Conservation (phyloP, 2,113 vertebrate genomes). For the Otocyon megalotis region DNA sequence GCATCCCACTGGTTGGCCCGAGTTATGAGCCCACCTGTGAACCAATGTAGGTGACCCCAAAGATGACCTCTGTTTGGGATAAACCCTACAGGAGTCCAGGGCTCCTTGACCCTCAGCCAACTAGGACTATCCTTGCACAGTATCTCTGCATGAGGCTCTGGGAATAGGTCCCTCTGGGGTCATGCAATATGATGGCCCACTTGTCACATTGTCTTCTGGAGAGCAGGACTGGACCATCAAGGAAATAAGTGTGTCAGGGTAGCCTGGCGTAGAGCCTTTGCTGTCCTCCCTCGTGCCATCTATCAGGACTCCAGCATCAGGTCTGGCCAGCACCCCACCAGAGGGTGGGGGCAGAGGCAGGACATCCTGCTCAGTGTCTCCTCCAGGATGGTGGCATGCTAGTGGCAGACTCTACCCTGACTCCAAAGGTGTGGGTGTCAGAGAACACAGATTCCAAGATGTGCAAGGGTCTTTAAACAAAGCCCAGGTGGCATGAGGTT, state of each 20-base stretch:
- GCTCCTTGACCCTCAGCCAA: neutral
- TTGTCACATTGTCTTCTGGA: neutral
- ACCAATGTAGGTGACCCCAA: neutral
- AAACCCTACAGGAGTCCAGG: neutral
- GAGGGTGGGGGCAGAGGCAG: rapidly evolving
- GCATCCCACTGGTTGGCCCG: neutral
- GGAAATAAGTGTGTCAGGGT: neutral
- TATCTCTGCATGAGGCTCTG: rapidly evolving
- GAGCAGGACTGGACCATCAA: too few relatives aligned
- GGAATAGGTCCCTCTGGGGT: neutral
- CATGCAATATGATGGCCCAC: neutral
- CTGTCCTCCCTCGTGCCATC: neutral
- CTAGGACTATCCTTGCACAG: neutral
- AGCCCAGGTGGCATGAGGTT: neutral
- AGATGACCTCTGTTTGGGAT: neutral
- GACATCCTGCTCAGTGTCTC: neutral
- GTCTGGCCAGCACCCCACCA: neutral
- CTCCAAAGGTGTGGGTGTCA: neutral
- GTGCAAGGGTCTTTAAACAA: neutral
- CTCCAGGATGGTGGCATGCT: neutral
- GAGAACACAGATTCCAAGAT: neutral
- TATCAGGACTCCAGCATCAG: neutral
- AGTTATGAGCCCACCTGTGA: neutral
- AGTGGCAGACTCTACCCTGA: neutral
- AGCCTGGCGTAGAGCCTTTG: neutral